Conservation (phyloP, 2,888 invertebrate genomes). For the Troilus luridus region DNA sequence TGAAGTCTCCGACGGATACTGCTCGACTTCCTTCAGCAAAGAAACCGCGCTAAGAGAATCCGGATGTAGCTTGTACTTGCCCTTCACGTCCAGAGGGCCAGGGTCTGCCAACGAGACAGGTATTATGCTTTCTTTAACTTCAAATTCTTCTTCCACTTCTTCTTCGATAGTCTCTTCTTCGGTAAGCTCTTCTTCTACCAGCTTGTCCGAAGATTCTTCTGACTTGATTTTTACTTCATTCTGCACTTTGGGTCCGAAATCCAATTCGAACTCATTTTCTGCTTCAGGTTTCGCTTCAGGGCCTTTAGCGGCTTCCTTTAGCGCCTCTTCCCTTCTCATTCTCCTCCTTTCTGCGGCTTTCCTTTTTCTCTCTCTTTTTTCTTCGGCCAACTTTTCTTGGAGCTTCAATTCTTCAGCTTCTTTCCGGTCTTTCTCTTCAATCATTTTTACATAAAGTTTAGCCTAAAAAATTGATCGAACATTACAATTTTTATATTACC, state of each 20-base stretch:
- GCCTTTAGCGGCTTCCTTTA: not conserved
- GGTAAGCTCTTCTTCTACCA: not conserved
- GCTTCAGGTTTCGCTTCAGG: not conserved
- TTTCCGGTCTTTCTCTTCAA: not conserved
- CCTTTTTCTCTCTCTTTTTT: not conserved
- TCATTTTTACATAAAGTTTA: not conserved
- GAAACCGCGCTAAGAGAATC: not conserved
- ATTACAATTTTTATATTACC: not conserved
- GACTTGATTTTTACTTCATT: not conserved
- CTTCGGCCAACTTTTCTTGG: not conserved
- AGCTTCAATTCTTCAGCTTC: not conserved
- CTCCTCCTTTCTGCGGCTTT: not conserved
- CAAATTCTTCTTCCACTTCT: not conserved
- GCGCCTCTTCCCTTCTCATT: not conserved
- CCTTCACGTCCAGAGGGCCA: conserved; percentile 43
- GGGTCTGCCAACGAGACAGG: not conserved
- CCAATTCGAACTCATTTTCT: not conserved
- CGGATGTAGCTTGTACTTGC: conserved; percentile 29
- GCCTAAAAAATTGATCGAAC: not conserved
- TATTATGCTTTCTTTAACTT: not conserved
- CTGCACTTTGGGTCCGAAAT: not conserved
- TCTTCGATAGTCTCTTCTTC: not conserved
- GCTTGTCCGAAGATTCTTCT: not conserved
- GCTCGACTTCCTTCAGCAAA: not conserved
- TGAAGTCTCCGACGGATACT: not conserved